phyloP scores from a whole-genome alignment of 2,888 invertebrate genomes.

The Cerastoderma edule region DNA sequence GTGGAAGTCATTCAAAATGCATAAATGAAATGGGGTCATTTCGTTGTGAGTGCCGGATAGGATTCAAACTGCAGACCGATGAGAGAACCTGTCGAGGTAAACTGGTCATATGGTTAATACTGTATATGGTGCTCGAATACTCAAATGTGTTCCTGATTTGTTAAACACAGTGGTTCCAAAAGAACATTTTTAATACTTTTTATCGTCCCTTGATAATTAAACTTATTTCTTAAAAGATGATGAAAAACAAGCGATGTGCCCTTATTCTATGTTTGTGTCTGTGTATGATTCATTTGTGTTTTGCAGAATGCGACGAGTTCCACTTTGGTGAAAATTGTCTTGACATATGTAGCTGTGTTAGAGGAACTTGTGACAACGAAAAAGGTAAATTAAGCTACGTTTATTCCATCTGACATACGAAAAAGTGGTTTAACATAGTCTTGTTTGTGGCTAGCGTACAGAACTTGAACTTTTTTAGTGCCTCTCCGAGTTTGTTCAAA shows the following conservation, averaged over 20 bases:
- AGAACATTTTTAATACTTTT: background rate
- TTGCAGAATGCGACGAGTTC: conserved; percentile 35
- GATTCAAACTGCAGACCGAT: conserved; percentile 24
- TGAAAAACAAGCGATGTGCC: background rate
- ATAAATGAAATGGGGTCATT: background rate
- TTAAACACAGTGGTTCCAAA: background rate
- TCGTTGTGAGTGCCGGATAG: background rate
- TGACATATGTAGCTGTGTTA: conserved; percentile 27
- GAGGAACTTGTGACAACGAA: conserved; percentile 26
- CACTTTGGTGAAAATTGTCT: conserved; percentile 28
- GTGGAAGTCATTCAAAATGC: background rate
- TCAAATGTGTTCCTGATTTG: background rate
- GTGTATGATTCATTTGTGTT: background rate
- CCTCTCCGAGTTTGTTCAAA: too few relatives aligned
- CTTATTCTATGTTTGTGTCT: background rate
- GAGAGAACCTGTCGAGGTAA: background rate
- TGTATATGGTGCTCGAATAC: too few relatives aligned
- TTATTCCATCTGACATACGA: too few relatives aligned
- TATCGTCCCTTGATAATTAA: too few relatives aligned
- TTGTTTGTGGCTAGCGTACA: too few relatives aligned
- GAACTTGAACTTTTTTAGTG: too few relatives aligned
- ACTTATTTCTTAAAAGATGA: background rate
- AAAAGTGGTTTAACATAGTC: too few relatives aligned
- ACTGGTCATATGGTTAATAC: background rate
- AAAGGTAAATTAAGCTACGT: conserved; percentile 8